Evolutionary conservation across 2,888 invertebrate genomes (phyloP).

Genomic region (Drosophila vallismaia): DNA sequence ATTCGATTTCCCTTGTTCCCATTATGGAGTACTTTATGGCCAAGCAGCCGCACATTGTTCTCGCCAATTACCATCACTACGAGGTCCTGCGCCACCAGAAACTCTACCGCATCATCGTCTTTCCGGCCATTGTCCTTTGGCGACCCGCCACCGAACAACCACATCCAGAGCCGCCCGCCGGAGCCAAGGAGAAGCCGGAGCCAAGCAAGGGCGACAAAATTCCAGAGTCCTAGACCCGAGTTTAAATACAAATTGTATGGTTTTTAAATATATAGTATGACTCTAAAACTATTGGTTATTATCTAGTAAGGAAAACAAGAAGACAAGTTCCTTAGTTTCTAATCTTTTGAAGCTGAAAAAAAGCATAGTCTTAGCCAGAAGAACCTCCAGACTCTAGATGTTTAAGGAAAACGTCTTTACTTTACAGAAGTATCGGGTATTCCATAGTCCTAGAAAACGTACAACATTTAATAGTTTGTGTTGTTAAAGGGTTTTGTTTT

Average conservation of each 20-base stretch:
- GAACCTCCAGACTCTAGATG: too few relatives aligned
- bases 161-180: background rate
- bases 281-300: too few relatives aligned
- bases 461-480: too few relatives aligned
- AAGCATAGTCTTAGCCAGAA: too few relatives aligned
- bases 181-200: background rate
- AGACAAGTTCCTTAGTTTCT: too few relatives aligned
- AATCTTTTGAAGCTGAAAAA: too few relatives aligned
- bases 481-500: too few relatives aligned
- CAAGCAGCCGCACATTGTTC: slow-evolving; percentile 20
- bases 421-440: too few relatives aligned
- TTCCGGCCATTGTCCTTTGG: slow-evolving; percentile 47
- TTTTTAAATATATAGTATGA: background rate
- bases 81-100: slow-evolving; percentile 35
- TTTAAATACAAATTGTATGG: background rate
- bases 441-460: too few relatives aligned
- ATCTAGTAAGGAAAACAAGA: too few relatives aligned
- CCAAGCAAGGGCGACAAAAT: background rate
- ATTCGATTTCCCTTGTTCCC: slow-evolving; percentile 29
- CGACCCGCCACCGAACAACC: background rate
- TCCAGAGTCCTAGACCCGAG: background rate
- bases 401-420: too few relatives aligned
- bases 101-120: slow-evolving; percentile 29
- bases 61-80: slow-evolving; percentile 45
- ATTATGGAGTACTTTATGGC: slow-evolving; percentile 16